phyloP scores from a whole-genome alignment of 2,888 invertebrate species.

The Tiliacea aurago region DNA sequence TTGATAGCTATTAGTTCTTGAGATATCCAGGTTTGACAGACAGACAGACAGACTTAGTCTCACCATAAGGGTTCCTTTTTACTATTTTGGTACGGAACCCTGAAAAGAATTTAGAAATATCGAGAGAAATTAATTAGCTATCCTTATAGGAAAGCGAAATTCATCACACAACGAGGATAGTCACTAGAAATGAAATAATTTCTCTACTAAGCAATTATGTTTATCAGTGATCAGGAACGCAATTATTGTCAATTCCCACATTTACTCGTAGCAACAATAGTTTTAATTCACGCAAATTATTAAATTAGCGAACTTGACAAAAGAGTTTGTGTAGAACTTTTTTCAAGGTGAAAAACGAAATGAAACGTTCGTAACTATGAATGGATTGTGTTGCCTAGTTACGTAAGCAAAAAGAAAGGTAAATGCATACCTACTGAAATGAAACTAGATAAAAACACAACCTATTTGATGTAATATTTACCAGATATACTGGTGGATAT shows the following conservation, averaged over 20 bases:
- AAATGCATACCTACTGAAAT: constrained; percentile 6
- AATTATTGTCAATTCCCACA: constrained; percentile 50
- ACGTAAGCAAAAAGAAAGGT: constrained; percentile 35
- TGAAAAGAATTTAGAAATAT: no score
- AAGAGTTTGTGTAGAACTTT: constrained; percentile 24
- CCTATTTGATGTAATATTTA: background rate
- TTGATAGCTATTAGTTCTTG: no score
- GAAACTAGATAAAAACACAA: constrained; percentile 12
- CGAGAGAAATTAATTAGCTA: background rate
- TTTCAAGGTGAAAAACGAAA: constrained; percentile 48
- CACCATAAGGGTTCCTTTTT: no score
- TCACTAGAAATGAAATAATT: constrained; percentile 41
- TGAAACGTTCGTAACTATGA: constrained; percentile 29
- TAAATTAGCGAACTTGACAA: constrained; percentile 46
- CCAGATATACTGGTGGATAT: no score
- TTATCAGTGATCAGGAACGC: constrained; percentile 30
- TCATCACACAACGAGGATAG: background rate
- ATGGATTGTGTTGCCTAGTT: constrained; percentile 35
- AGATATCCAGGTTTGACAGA: no score
- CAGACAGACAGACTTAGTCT: no score
- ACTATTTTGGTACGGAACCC: no score
- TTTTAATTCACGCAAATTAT: constrained; percentile 35
- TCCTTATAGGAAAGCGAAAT: background rate
- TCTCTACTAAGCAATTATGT: constrained; percentile 42
- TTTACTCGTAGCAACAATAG: constrained; percentile 42